phyloP scores from a whole-genome alignment of 1,140 invertebrate species.

The Panulirus ornatus region DNA sequence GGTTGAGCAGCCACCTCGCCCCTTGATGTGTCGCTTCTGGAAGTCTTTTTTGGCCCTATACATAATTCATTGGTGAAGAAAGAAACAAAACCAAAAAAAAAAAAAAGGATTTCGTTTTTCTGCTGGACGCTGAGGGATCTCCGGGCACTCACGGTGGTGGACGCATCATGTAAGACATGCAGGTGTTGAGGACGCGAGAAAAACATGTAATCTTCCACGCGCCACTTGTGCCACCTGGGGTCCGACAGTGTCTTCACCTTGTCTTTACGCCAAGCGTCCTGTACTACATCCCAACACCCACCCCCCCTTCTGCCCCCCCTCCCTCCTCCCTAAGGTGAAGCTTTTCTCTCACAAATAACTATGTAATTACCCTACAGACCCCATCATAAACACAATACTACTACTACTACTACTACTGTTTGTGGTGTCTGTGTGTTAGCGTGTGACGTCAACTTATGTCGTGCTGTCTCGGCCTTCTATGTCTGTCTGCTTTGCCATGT shows the following conservation, averaged over 20 bases:
- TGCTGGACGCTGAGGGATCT: background rate
- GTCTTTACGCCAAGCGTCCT: background rate
- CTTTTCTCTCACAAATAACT: background rate
- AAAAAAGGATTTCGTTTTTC: no score
- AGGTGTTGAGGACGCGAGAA: no score
- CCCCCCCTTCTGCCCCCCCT: constrained; percentile 21
- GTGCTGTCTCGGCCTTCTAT: constrained; percentile 22
- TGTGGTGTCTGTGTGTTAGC: background rate
- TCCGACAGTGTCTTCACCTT: constrained; percentile 19
- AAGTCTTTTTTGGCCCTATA: no score
- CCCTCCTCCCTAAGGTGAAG: constrained; percentile 13
- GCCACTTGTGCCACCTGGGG: no score
- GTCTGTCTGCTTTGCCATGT: constrained; percentile 13
- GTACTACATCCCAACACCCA: constrained; percentile 1
- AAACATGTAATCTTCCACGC: no score
- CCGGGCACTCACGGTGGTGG: no score
- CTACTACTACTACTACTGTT: background rate
- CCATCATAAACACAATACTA: constrained; percentile 53
- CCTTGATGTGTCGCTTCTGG: no score
- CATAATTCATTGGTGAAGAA: no score
- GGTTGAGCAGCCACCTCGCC: no score
- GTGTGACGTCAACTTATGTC: constrained; percentile 24
- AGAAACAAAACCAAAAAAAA: background rate
- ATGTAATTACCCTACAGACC: constrained; percentile 34
- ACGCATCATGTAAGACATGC: no score